Percentiles rank a stretch among this genome's conserved stretches.
phyloP scores from a whole-genome alignment of 2,888 invertebrate species.

The Drosophila greeni region DNA sequence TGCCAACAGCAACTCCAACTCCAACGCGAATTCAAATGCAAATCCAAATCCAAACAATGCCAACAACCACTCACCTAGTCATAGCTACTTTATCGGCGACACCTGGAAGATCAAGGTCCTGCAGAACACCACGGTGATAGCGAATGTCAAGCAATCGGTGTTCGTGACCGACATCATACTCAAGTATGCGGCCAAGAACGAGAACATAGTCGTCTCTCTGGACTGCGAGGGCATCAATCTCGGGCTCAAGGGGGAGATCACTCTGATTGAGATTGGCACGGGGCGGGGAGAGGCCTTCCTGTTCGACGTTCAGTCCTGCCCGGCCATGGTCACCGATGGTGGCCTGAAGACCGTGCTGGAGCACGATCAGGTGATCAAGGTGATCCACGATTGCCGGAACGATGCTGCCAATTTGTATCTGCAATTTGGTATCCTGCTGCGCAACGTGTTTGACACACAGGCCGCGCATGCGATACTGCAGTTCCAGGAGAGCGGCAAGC shows the following conservation, averaged over 20 bases:
- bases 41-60: conserved; percentile 77
- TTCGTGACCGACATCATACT: conserved; percentile 87
- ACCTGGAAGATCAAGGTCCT: conserved; percentile 90
- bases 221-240: conserved; percentile 97
- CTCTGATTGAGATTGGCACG: conserved; percentile 91
- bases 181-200: conserved; percentile 79
- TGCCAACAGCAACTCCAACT: conserved; percentile 13
- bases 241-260: conserved; percentile 92
- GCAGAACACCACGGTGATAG: conserved; percentile 89
- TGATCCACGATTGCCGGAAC: conserved; percentile 95
- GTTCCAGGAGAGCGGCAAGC: conserved; percentile 92
- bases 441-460: conserved; percentile 95
- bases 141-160: conserved; percentile 87
- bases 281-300: conserved; percentile 90
- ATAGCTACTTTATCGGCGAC: conserved; percentile 82
- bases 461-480: conserved; percentile 95
- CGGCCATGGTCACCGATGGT: conserved; percentile 86
- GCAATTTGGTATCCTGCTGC: conserved; percentile 90
- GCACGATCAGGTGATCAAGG: conserved; percentile 89
- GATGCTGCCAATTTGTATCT: conserved; percentile 92
- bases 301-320: conserved; percentile 92
- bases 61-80: conserved; percentile 68
- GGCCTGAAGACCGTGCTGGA: conserved; percentile 90
- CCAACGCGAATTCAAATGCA: neutral
- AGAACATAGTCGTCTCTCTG: conserved; percentile 85